Percentiles rank a stretch among this genome's conserved stretches.
Conservation (phyloP, 2,113 vertebrate genomes). For the Nycticorax nycticorax region DNA sequence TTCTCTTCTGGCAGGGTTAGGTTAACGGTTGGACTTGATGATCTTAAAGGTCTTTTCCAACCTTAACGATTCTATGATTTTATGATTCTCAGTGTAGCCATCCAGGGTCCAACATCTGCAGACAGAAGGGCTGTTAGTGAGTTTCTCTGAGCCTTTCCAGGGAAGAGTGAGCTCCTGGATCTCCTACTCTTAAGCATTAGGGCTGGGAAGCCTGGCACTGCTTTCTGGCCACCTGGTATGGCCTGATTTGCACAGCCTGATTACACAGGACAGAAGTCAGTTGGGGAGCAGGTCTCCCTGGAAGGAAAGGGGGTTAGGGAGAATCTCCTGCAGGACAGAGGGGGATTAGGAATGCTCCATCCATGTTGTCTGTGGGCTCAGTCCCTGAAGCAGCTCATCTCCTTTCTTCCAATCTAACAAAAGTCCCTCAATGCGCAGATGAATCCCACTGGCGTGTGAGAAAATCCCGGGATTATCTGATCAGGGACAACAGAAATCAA, state of each 20-base stretch:
- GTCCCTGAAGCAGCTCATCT: not conserved
- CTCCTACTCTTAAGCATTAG: not conserved
- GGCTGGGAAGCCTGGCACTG: not conserved
- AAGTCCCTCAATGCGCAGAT: not conserved
- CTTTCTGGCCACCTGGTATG: not conserved
- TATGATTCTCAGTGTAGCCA: not conserved
- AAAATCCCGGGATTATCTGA: not conserved
- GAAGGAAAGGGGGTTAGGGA: not conserved
- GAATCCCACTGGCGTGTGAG: fast-evolving
- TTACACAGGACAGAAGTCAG: not conserved
- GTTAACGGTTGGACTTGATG: no score
- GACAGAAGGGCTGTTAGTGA: not conserved
- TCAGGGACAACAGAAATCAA: not conserved
- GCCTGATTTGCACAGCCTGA: not conserved
- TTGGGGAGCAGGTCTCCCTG: not conserved
- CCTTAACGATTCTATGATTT: no score
- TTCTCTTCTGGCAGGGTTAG: not conserved
- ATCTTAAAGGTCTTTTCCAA: no score
- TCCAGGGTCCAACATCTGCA: not conserved
- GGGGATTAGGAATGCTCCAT: not conserved
- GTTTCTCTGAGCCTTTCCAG: not conserved
- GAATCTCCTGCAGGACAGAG: not conserved
- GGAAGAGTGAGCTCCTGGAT: not conserved
- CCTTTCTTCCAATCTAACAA: not conserved
- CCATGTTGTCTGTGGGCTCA: not conserved